Base-by-base conservation (phyloP, 64 coral and sea anemone genomes). In the Montipora capricornis region DNA sequence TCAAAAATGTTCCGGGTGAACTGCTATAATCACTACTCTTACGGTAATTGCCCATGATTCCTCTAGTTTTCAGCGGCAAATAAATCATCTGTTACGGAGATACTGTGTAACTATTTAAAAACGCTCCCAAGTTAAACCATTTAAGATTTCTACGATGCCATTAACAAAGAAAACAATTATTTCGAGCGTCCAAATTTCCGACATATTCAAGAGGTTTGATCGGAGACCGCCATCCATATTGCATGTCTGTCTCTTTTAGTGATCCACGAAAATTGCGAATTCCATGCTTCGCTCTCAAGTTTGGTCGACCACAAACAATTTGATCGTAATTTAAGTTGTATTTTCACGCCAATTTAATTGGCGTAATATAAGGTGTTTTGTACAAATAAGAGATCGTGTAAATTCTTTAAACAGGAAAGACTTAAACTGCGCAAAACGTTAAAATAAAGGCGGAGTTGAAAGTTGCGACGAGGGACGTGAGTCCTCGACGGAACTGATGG, bases 21-120 rank as follows among this genome's bases (percentile, higher is more conserved):
- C 46, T 24, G 82, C 37, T 20, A 51, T 71, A 73, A 71, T 86
- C 64, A 19, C 45, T 70, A 37, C 45, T 82, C 60, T 64, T 64
- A 60, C 55, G 80, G 10, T 82, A 82, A 82, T 82, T 82, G 80
- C 8, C 80, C 80, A 24, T 62, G 80, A 64, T 71, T 13, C 68
- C 20, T 12, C 3, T 5, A 68, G 37, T 20, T 71, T 68, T 86
- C 82, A 86, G 8, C 82, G 50, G 82, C 8, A 86, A 46, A 71
- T 86, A 73, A 73, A 82, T 82, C 80, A 67, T 82, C 12, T 4
- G 24, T 16, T 19, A 71, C 12, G 16, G 46, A 19, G 2, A 8
- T 57, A 57, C 9, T 4, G 61, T 12, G 61, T 64, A 64, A 12
- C 3, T 64, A 16, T 64, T 14, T 64, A 1, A 14, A 4, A 64